A percentile compares a stretch with the other conserved stretches of the same genome.
phyloP scores from a whole-genome alignment of 2,797 vertebrate genomes.

The Graptemys geographica region DNA sequence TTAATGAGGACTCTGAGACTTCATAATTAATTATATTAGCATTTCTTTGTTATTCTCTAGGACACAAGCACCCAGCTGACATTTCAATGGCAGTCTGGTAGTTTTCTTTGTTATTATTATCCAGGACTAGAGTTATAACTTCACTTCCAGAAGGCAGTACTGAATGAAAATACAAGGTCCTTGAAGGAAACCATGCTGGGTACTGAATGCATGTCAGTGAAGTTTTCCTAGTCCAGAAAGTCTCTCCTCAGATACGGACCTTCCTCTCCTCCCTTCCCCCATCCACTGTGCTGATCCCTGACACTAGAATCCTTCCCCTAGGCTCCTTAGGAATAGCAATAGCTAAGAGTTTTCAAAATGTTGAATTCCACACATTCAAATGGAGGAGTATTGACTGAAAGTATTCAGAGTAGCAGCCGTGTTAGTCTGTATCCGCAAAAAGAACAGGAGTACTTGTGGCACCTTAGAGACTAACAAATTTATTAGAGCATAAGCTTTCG shows the following conservation, averaged over 20 bases:
- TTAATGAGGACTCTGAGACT: constrained; percentile 73
- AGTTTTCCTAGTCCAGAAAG: constrained; percentile 56
- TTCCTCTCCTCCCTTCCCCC: constrained; percentile 58
- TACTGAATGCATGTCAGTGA: constrained; percentile 73
- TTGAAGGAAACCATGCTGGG: constrained; percentile 65
- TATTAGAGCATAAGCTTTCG: too few species aligned
- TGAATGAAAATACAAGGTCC: constrained; percentile 67
- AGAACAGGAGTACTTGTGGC: too few species aligned
- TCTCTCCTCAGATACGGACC: constrained; percentile 65
- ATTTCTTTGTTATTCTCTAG: constrained; percentile 68
- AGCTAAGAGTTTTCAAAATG: constrained; percentile 11
- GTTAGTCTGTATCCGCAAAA: too few species aligned
- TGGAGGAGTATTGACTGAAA: constrained; percentile 39
- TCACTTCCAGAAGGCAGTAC: constrained; percentile 32
- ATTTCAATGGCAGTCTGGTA: constrained; percentile 67
- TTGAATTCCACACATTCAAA: constrained; percentile 19
- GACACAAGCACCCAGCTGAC: constrained; percentile 60
- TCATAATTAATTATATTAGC: constrained; percentile 76
- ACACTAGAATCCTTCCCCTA: constrained; percentile 24
- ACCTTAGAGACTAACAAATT: too few species aligned
- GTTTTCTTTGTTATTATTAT: constrained; percentile 67
- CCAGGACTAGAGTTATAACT: constrained; percentile 71
- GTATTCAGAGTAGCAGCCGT: not conserved
- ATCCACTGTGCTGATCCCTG: constrained; percentile 35
- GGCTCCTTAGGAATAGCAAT: not conserved